These are phyloP conservation scores for Lacanobia wlatinum DNA, from an alignment of 2,888 invertebrate species.

Conservation along the genomic window DNA sequence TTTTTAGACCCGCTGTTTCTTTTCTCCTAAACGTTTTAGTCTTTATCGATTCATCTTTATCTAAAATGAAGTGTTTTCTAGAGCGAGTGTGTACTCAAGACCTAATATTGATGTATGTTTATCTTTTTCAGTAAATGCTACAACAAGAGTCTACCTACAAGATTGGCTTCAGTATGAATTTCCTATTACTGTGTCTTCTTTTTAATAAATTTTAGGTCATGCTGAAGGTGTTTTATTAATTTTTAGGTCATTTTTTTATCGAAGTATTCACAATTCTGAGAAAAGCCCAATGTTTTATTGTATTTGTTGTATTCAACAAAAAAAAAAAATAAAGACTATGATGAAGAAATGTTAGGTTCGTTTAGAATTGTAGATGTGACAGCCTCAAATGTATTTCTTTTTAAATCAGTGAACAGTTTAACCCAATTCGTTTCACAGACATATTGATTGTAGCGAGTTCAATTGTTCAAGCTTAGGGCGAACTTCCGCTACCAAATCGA, in stretches of 20 bases:
- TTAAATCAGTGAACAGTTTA: constrained; percentile 21
- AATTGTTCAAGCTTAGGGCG: constrained; percentile 53
- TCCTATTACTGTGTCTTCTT: constrained; percentile 1
- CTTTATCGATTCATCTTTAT: not conserved
- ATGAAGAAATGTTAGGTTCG: not conserved
- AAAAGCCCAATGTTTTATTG: no score
- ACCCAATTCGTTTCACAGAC: constrained; percentile 43
- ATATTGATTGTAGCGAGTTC: constrained; percentile 40
- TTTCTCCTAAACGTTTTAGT: no score
- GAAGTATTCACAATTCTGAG: not conserved
- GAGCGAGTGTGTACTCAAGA: no score
- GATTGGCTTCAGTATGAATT: not conserved
- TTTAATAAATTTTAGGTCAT: constrained; percentile 25
- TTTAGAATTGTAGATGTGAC: not conserved
- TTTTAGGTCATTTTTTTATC: not conserved
- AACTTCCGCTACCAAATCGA: constrained; percentile 62
- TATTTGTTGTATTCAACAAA: no score
- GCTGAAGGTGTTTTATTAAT: constrained; percentile 4
- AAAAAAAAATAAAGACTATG: no score
- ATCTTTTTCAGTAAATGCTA: constrained; percentile 42
- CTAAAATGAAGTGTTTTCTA: no score
- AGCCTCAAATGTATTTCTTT: constrained; percentile 16
- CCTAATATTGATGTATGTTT: no score
- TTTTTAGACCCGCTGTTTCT: no score
- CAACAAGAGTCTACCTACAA: not conserved